These are phyloP conservation scores for Pseudopipra pipra DNA, from an alignment of 2,113 vertebrate genomes.

Conservation along the genomic window DNA sequence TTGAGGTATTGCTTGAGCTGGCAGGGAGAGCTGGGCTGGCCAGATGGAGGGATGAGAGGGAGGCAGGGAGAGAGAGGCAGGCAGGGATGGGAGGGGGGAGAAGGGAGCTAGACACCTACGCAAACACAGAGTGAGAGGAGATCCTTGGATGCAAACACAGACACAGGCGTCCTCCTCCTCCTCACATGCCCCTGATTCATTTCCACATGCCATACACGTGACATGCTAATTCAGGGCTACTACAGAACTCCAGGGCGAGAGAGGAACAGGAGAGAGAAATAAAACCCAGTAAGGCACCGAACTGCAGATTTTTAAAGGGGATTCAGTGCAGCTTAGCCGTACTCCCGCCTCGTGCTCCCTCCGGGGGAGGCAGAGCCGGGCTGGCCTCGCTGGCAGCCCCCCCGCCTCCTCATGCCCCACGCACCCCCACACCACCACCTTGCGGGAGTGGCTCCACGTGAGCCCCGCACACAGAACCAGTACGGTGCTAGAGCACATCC, in stretches of 20 bases:
- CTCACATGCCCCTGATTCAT: slow-evolving; percentile 76
- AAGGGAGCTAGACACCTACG: slow-evolving; percentile 47
- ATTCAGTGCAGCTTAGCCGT: neutral
- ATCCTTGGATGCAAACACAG: slow-evolving; percentile 75
- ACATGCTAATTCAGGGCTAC: slow-evolving; percentile 75
- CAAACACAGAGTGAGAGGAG: slow-evolving; percentile 51
- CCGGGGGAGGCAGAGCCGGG: neutral
- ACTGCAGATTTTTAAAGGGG: neutral
- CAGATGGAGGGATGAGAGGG: slow-evolving; percentile 66
- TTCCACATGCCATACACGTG: slow-evolving; percentile 75
- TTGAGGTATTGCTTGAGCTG: slow-evolving; percentile 50
- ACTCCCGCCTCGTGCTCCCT: neutral
- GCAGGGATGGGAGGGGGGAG: slow-evolving; percentile 49
- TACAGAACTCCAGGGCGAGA: slow-evolving; percentile 68
- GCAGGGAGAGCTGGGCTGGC: slow-evolving; percentile 45
- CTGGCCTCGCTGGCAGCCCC: neutral
- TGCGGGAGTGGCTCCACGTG: neutral
- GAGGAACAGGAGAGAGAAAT: slow-evolving; percentile 19
- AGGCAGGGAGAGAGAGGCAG: slow-evolving; percentile 47
- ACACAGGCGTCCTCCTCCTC: slow-evolving; percentile 65
- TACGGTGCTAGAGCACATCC: neutral
- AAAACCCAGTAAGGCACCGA: slow-evolving; percentile 22
- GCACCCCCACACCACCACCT: slow-evolving; percentile 1
- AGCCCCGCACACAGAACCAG: neutral
- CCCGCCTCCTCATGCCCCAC: neutral